Percentiles rank a stretch among this genome's conserved stretches.
phyloP scores from a whole-genome alignment of 2,797 vertebrate species.

The Platyrinchus mystaceus region DNA sequence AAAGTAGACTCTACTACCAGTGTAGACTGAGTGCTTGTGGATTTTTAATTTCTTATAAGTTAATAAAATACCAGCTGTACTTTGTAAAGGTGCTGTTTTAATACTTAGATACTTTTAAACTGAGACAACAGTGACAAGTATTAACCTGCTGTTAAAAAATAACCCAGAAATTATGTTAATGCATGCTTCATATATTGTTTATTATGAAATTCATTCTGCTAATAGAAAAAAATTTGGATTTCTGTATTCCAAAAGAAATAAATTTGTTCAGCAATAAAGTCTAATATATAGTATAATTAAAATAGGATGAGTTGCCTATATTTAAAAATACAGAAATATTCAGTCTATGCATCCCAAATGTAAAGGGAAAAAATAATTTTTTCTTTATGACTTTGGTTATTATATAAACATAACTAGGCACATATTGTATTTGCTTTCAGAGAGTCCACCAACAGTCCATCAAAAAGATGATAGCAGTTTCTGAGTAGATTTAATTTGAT shows the following conservation, averaged over 20 bases:
- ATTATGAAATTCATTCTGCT: not conserved
- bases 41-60: not conserved
- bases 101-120: not conserved
- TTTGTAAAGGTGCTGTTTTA: not conserved
- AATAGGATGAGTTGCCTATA: not conserved
- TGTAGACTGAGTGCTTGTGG: not conserved
- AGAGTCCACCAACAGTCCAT: not conserved
- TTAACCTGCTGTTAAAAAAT: not conserved
- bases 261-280: not conserved
- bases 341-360: not conserved
- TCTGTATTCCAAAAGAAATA: not conserved
- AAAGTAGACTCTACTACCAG: not conserved
- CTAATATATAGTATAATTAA: not conserved
- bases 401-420: not conserved
- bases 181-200: not conserved
- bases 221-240: not conserved
- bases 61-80: not conserved
- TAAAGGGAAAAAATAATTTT: not conserved
- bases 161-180: not conserved
- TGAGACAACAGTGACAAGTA: not conserved
- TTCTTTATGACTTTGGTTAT: not conserved
- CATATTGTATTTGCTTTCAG: not conserved
- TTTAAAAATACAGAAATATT: not conserved
- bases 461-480: fast-evolving
- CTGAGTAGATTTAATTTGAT: not conserved